Conservation (phyloP, 37 sponge, comb jelly and placozoan genomes). For the Chondrilla cf. caribensis region DNA sequence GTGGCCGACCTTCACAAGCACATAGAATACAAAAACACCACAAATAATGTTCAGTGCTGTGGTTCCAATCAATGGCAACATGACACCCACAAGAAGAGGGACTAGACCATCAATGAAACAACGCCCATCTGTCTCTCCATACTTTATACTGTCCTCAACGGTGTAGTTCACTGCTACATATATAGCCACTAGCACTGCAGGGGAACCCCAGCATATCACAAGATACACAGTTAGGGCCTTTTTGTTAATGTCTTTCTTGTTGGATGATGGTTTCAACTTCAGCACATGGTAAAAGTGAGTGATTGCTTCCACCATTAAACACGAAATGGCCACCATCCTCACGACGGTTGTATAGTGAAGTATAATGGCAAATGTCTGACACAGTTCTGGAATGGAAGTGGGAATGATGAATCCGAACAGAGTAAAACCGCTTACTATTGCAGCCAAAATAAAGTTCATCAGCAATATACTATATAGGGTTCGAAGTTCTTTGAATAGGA, state of each 20-base stretch:
- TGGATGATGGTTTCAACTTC: not conserved
- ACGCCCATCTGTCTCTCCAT: not conserved
- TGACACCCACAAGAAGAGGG: not conserved
- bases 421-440: constrained; percentile 18
- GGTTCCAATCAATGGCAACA: not conserved
- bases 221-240: not conserved
- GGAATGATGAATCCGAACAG: not conserved
- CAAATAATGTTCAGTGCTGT: too few species aligned
- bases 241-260: too few species aligned
- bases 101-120: not conserved
- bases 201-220: not conserved
- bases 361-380: constrained; percentile 20
- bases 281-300: not conserved
- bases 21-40: too few species aligned
- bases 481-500: constrained; percentile 41
- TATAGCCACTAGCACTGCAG: not conserved
- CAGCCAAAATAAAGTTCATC: constrained; percentile 34
- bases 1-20: too few species aligned
- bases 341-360: constrained; percentile 40
- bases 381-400: not conserved
- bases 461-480: constrained; percentile 38
- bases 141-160: not conserved
- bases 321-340: constrained; percentile 35
- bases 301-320: constrained; percentile 16
- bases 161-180: not conserved